Evolutionary conservation across 2,888 invertebrate genomes (phyloP), one percentile per base, ranked within the genome.

Genomic region (Smittia sp.): DNA sequence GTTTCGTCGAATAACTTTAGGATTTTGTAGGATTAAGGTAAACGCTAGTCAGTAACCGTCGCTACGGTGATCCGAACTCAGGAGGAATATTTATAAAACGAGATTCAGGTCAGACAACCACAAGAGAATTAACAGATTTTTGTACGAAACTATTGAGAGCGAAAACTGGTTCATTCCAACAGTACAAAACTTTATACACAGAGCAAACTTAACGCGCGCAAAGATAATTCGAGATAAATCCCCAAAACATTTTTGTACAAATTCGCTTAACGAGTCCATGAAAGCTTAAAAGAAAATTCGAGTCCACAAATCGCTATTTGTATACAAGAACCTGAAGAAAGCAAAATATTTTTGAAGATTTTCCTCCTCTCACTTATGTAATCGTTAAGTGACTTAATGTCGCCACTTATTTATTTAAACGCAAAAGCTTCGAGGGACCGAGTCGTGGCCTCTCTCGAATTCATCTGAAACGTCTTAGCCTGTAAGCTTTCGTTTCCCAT

Each of bases 181-280:
- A 46, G 46, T 46, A 46, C 46, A 46, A 46, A 46, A 13, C 46
- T 46, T 46, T 46, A 46, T 46, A 46, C 46, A 46, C 46, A 46
- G n/a, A 46, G n/a, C 2, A 46, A 46, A n/a, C 11, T n/a, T 46
- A 46, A 46, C n/a, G 11, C 46, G 46, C 11, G 46, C 32, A 46
- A 46, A 46, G 2, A 46, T 46, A 46, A 46, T 46, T 46, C 46
- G 46, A 46, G 46, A n/a, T 38, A 38, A 46, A 6, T 15, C n/a
- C 15, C 15, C 46, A 46, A 46, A 32, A 32, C 32, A 32, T 32
- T 32, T 32, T 32, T 32, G 32, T 32, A 32, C 32, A 32, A 32
- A 32, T 32, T 32, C 9, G 32, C 32, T 32, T n/a, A n/a, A n/a
- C n/a, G n/a, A n/a, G n/a, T n/a, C n/a, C n/a, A 32, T 6, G 32